Conservation (phyloP, 2,888 invertebrate genomes). For the Buathra laborator region DNA sequence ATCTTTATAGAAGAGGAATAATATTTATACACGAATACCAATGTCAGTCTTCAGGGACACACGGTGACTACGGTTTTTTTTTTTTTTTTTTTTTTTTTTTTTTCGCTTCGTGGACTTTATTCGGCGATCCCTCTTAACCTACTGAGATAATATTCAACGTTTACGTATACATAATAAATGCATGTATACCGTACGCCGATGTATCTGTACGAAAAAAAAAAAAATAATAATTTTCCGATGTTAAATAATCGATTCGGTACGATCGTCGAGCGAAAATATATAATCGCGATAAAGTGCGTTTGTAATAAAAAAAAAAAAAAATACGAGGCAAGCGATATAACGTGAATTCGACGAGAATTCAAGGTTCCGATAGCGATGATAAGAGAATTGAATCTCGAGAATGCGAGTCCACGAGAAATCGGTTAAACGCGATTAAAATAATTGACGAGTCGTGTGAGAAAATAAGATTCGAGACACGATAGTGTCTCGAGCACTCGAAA, state of each 20-base stretch:
- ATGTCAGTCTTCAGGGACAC: background rate
- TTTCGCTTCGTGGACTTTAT: slow-evolving; percentile 31
- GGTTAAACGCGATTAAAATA: slow-evolving; percentile 3
- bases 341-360: background rate
- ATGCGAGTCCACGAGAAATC: slow-evolving; percentile 13
- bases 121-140: slow-evolving; percentile 36
- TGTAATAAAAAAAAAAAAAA: no score
- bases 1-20: slow-evolving; percentile 36
- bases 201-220: background rate
- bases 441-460: background rate
- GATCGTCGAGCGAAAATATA: no score
- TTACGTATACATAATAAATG: background rate
- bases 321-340: no score
- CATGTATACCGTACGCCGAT: background rate
- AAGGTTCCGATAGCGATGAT: slow-evolving; percentile 47
- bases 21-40: slow-evolving; percentile 43
- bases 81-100: slow-evolving; percentile 26
- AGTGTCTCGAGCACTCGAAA: background rate
- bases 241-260: slow-evolving; percentile 4
- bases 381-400: slow-evolving; percentile 30
- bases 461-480: background rate
- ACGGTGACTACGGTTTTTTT: background rate
- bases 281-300: no score
- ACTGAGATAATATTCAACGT: slow-evolving; percentile 46
- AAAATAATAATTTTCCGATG: background rate